phyloP scores from a whole-genome alignment of 1,140 invertebrate species.

The Batillaria attramentaria region DNA sequence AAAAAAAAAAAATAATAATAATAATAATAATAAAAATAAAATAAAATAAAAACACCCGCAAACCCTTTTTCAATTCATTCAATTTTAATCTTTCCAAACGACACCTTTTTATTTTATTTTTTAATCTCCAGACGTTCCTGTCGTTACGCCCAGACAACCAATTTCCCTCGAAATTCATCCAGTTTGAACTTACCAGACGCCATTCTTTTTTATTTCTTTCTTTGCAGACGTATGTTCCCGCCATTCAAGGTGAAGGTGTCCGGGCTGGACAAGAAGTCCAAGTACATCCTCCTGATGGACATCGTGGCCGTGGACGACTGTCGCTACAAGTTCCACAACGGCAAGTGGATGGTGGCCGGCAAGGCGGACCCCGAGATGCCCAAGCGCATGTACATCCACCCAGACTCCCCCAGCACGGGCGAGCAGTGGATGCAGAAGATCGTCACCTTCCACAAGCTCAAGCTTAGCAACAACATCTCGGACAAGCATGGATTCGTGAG shows the following conservation, averaged over 20 bases:
- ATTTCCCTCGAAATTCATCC: no score
- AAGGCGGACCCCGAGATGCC: slow-evolving; percentile 83
- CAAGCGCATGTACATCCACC: slow-evolving; percentile 96
- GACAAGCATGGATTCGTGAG: slow-evolving; percentile 99
- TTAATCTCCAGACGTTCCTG: background rate
- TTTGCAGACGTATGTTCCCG: slow-evolving; percentile 68
- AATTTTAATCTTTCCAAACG: background rate
- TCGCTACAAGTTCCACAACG: slow-evolving; percentile 94
- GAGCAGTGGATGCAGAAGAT: slow-evolving; percentile 99
- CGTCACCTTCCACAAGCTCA: slow-evolving; percentile 95
- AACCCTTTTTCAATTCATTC: background rate
- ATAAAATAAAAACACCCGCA: background rate
- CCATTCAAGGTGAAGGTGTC: slow-evolving; percentile 65
- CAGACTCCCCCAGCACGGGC: slow-evolving; percentile 95
- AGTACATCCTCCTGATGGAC: slow-evolving; percentile 97
- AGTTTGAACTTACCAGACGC: no score
- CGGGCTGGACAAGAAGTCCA: slow-evolving; percentile 92
- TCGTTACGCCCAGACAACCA: no score
- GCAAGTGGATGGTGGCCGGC: slow-evolving; percentile 75
- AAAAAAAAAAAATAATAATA: background rate
- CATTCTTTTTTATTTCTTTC: background rate
- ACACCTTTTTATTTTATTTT: background rate
- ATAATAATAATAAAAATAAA: background rate
- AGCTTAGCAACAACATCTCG: slow-evolving; percentile 98
- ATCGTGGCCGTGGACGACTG: slow-evolving; percentile 97